Base-by-base conservation (phyloP, 2,797 vertebrate genomes). In the Manis crassicaudata region DNA sequence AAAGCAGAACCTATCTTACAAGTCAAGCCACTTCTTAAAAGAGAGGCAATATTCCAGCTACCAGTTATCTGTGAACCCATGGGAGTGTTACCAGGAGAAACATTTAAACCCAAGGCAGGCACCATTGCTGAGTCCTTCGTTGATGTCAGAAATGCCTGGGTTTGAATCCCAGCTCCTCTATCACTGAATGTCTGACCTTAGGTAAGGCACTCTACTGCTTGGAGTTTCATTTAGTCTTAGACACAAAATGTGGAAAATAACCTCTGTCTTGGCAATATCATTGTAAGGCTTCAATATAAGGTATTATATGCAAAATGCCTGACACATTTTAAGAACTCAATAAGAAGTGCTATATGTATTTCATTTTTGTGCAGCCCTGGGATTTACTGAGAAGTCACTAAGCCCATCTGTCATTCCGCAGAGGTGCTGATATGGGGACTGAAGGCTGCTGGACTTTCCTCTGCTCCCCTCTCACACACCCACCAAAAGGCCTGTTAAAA, bases 381-480 rank as follows among this genome's bases (percentile, higher is more conserved):
- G 75, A 93, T n/a, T 93, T 54, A 40, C 6, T 81, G 70, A 43
- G 40, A 72, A 40, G 9, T 81, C 13, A 1, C 17, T 7, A 72
- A n/a, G 29, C 65, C 13, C 52, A n/a, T 20, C 32, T 1, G 1
- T 80, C n/a, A 62, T 12, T 62, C 35, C 81, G 43, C 56, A 88
- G 67, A 63, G 27, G 29, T 58, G 14, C 50, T 88, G 65, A 79
- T 43, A 40, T 75, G 25, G 40, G 25, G 86, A 35, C 16, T 50
- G 40, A 56, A 40, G 29, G n/a, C 10, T 68, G 63, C 16, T 20
- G 32, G 73, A 35, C 2, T 6, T 18, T 29, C 27, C 7, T 7
- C 4, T 6, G n/a, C 40, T 58, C 72, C 40, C 17, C 2, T 0
- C 17, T 5, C 32, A 27, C 6, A 0, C 25, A 46, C 17, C 7